Evolutionary conservation across 2,888 invertebrate species (phyloP).

Genomic region (Drosophila mimetica): DNA sequence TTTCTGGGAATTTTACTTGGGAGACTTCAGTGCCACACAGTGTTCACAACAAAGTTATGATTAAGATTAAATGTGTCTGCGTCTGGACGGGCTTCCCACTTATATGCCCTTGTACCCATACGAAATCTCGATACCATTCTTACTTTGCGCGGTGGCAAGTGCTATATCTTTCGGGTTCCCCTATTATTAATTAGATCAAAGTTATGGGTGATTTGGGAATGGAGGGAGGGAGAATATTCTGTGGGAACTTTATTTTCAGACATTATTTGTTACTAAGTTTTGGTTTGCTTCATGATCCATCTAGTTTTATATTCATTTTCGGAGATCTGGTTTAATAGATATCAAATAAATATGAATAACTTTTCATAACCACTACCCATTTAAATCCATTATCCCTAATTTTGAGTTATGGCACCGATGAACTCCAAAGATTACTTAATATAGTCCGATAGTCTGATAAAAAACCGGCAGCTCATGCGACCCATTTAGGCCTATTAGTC

Average conservation of each 20-base stretch:
- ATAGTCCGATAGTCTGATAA: constrained; percentile 24
- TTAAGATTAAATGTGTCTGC: constrained; percentile 65
- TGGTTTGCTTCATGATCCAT: neutral
- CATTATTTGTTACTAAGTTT: neutral
- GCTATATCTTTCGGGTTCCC: constrained; percentile 54
- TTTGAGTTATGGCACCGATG: constrained; percentile 6
- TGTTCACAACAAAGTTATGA: constrained; percentile 75
- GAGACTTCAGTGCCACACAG: constrained; percentile 61
- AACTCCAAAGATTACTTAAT: constrained; percentile 24
- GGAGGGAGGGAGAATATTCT: constrained; percentile 16
- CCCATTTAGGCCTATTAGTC: constrained; percentile 65
- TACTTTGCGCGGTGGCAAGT: constrained; percentile 71
- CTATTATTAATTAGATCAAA: constrained; percentile 69
- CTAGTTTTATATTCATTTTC: neutral
- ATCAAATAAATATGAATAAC: neutral
- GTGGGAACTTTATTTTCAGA: constrained; percentile 14
- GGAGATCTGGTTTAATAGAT: too few species aligned
- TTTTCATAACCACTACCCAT: neutral
- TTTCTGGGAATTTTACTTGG: constrained; percentile 72
- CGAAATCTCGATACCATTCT: neutral
- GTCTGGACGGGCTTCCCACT: constrained; percentile 29
- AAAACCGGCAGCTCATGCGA: constrained; percentile 55
- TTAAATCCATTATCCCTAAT: constrained; percentile 1
- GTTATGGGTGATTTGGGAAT: constrained; percentile 17
- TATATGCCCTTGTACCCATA: constrained; percentile 19